phyloP scores from a whole-genome alignment of 1,140 invertebrate species.

The Bombyx mandarina region DNA sequence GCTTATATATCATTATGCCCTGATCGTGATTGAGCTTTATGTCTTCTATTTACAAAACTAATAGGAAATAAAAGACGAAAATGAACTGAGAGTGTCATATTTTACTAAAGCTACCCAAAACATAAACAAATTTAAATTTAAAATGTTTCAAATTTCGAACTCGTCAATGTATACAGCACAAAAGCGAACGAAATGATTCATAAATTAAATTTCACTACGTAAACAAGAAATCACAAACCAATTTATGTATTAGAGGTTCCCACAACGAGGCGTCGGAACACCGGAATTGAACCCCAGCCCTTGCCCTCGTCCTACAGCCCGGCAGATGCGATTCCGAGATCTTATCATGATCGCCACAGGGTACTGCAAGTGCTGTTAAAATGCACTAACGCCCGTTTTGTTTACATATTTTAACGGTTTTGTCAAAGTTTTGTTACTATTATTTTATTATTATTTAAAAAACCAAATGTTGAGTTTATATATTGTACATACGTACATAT shows the following conservation, averaged over 20 bases:
- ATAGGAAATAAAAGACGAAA: conserved; percentile 38
- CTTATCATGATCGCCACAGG: conserved; percentile 53
- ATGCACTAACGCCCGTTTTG: conserved; percentile 30
- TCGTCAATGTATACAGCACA: too few species aligned
- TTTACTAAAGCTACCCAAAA: not conserved
- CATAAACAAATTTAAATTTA: not conserved
- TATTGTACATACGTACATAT: too few species aligned
- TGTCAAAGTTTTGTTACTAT: conserved; percentile 20
- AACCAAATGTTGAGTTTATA: too few species aligned
- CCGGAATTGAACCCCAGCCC: conserved; percentile 49
- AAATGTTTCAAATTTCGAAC: too few species aligned
- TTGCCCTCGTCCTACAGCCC: conserved; percentile 18
- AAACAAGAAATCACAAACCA: conserved; percentile 22
- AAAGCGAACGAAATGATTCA: too few species aligned
- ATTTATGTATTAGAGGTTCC: conserved; percentile 42
- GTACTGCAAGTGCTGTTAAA: conserved; percentile 46
- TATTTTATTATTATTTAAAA: too few species aligned
- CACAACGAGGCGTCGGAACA: conserved; percentile 41
- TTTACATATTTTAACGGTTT: conserved; percentile 56
- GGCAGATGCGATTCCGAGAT: conserved; percentile 59
- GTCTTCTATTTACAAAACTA: conserved; percentile 26
- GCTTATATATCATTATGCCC: conserved; percentile 41
- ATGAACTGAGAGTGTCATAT: conserved; percentile 11
- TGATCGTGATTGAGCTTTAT: conserved; percentile 49
- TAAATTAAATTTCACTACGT: too few species aligned